Percentiles rank a stretch among this genome's conserved stretches.
Conservation (phyloP, 92 coral and sea anemone genomes). For the Nematostella vectensis region DNA sequence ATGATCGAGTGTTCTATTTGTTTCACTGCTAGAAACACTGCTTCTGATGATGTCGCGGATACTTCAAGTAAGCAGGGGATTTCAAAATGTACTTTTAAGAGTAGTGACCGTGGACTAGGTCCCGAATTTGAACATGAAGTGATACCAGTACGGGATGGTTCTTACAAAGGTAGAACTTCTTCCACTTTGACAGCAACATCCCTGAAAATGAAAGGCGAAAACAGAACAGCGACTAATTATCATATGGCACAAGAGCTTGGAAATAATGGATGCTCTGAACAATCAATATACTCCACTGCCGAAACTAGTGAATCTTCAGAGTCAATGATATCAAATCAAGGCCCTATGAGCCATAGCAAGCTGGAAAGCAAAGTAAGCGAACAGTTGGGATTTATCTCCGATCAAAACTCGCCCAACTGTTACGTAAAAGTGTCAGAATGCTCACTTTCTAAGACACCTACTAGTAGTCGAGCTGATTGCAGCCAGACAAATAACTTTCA, state of each 20-base stretch:
- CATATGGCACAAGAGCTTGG: too few relatives aligned
- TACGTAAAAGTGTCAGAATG: background rate
- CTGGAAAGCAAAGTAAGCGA: background rate
- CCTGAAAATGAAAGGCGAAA: too few relatives aligned
- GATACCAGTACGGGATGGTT: background rate
- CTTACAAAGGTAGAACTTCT: too few relatives aligned
- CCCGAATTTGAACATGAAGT: background rate
- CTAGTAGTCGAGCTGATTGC: too few relatives aligned
- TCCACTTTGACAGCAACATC: background rate
- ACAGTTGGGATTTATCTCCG: background rate
- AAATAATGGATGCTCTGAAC: too few relatives aligned
- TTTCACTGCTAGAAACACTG: conserved; percentile 20
- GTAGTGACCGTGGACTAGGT: background rate
- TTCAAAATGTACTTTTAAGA: too few relatives aligned
- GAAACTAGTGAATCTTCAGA: background rate
- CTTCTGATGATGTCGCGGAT: background rate
- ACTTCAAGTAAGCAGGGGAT: background rate
- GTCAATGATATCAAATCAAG: too few relatives aligned
- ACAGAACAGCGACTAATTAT: too few relatives aligned
- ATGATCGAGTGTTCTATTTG: conserved; percentile 70
- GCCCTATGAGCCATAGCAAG: background rate
- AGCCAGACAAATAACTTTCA: too few relatives aligned
- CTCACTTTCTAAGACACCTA: too few relatives aligned
- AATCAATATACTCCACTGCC: background rate
- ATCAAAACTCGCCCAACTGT: background rate